Percentiles rank a stretch among this genome's conserved stretches.
These are phyloP conservation scores for Drosophila pseudoananassae DNA, from an alignment of 1,140 invertebrate genomes.

Conservation along the genomic window DNA sequence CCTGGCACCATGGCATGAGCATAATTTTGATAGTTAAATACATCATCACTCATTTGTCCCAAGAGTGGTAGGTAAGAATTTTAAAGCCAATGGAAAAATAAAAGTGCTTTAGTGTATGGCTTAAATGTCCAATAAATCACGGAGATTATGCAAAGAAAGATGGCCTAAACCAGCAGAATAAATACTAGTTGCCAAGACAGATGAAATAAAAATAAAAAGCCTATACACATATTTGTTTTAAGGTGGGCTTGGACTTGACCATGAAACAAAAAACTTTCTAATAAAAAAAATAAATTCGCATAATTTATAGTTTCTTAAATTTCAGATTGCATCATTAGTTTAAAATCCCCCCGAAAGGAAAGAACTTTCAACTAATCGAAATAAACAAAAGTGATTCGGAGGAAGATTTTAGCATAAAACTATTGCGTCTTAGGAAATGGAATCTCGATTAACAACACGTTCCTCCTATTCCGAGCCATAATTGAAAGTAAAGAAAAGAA, in stretches of 20 bases:
- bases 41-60: constrained; percentile 66
- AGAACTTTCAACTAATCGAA: constrained; percentile 38
- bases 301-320: neutral
- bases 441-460: constrained; percentile 52
- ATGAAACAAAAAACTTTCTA: constrained; percentile 12
- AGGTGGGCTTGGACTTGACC: neutral
- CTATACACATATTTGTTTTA: constrained; percentile 3
- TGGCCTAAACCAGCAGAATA: constrained; percentile 10
- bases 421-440: constrained; percentile 65
- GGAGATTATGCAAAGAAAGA: neutral
- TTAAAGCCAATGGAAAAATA: constrained; percentile 21
- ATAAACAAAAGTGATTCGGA: constrained; percentile 56
- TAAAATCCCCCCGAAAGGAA: constrained; percentile 12
- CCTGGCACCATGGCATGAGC: constrained; percentile 16
- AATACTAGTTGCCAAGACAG: neutral
- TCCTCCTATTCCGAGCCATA: constrained; percentile 42
- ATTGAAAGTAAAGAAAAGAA: constrained; percentile 71
- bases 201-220: neutral
- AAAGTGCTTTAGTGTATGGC: constrained; percentile 24
- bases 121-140: constrained; percentile 35
- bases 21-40: constrained; percentile 71
- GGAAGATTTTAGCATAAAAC: constrained; percentile 53
- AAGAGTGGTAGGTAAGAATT: constrained; percentile 13
- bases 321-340: constrained; percentile 31
- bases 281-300: neutral